Conservation (phyloP, 2,888 invertebrate species). For the Microctonus aethiopoides region DNA sequence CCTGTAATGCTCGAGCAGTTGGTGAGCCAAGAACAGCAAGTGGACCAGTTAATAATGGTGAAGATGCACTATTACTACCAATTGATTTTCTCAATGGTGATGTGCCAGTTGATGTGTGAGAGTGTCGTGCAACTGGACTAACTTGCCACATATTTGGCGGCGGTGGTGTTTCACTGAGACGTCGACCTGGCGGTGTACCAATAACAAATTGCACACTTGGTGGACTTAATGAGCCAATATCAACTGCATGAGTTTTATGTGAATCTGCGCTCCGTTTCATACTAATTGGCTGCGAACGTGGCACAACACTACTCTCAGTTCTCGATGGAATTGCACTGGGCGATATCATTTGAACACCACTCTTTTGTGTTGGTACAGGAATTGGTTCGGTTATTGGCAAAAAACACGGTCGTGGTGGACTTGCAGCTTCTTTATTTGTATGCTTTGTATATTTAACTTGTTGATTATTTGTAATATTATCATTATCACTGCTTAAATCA, state of each 20-base stretch:
- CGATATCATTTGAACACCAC: constrained; percentile 50
- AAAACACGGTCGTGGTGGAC: constrained; percentile 77
- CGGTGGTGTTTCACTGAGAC: constrained; percentile 77
- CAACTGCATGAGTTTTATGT: constrained; percentile 76
- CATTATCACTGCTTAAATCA: constrained; percentile 63
- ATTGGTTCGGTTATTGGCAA: constrained; percentile 81
- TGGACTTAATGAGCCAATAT: constrained; percentile 92
- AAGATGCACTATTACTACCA: constrained; percentile 63
- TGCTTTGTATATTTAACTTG: constrained; percentile 68
- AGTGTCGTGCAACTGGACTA: constrained; percentile 75
- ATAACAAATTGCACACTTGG: constrained; percentile 89
- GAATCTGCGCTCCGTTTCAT: constrained; percentile 78
- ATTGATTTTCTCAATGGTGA: constrained; percentile 77
- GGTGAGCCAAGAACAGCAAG: constrained; percentile 78
- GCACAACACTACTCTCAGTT: constrained; percentile 70
- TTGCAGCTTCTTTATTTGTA: constrained; percentile 64
- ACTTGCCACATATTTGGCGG: constrained; percentile 87
- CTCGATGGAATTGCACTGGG: constrained; percentile 29
- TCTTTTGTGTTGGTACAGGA: constrained; percentile 78
- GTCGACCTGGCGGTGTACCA: constrained; percentile 84
- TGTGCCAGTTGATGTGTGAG: constrained; percentile 69
- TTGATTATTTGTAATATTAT: constrained; percentile 62
- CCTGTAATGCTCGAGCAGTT: constrained; percentile 71
- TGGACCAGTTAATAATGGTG: constrained; percentile 73
- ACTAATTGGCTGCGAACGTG: constrained; percentile 87